phyloP scores from a whole-genome alignment of 2,113 vertebrate genomes.

The Opisthocomus hoazin region DNA sequence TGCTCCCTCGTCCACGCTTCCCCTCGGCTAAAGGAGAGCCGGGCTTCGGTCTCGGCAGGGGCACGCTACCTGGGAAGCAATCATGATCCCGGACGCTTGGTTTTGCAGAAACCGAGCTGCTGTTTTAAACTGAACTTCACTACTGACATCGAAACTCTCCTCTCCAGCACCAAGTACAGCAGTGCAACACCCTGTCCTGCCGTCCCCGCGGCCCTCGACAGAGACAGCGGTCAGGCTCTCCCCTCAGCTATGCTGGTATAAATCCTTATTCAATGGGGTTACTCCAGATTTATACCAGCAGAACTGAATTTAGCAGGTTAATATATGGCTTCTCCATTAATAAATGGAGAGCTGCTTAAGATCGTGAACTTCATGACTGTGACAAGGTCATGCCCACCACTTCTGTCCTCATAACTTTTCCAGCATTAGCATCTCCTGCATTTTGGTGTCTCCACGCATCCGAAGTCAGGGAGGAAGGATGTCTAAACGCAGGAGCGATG shows the following conservation, averaged over 20 bases:
- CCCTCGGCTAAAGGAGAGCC: background rate
- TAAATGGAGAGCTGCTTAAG: constrained; percentile 23
- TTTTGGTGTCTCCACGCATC: background rate
- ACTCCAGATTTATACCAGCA: background rate
- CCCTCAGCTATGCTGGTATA: fast-evolving
- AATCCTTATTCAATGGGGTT: background rate
- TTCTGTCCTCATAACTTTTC: background rate
- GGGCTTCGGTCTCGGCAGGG: background rate
- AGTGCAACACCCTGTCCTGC: fast-evolving
- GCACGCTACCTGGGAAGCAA: fast-evolving
- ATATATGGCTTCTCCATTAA: constrained; percentile 23
- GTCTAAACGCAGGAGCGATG: fast-evolving
- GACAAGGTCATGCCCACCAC: background rate
- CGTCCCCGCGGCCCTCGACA: fast-evolving
- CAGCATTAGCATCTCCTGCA: fast-evolving
- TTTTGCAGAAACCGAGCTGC: background rate
- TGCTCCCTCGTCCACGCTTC: background rate
- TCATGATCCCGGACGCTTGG: fast-evolving
- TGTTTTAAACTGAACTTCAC: background rate
- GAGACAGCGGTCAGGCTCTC: background rate
- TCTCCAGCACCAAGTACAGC: background rate
- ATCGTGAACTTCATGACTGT: background rate
- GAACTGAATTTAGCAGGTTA: background rate
- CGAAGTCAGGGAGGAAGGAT: background rate
- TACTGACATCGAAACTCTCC: background rate